Evolutionary conservation across 2,888 invertebrate species (phyloP).

Genomic region (Diogma glabrata): DNA sequence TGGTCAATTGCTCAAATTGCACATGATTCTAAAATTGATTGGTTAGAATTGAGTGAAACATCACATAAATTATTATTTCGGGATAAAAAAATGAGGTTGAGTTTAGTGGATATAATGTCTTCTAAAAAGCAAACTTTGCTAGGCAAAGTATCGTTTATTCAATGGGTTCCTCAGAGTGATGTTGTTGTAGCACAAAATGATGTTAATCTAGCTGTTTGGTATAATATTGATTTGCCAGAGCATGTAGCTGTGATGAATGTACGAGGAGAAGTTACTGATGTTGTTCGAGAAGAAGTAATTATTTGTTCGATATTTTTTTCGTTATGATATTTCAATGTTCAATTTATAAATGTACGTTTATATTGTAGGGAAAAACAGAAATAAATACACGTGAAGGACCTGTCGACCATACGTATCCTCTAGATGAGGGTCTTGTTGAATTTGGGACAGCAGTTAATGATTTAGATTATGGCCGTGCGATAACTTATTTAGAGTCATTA

Average conservation of each 20-base stretch:
- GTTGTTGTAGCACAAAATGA: conserved; percentile 94
- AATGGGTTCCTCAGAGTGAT: conserved; percentile 60
- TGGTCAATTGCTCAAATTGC: conserved; percentile 64
- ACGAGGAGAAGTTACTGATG: conserved; percentile 68
- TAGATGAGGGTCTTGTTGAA: conserved; percentile 82
- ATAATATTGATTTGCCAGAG: conserved; percentile 81
- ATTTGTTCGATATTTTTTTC: too few relatives aligned
- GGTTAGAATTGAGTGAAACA: conserved; percentile 94
- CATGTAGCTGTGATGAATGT: conserved; percentile 65
- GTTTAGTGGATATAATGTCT: conserved; percentile 46
- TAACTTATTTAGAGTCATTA: conserved; percentile 65
- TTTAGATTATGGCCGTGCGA: conserved; percentile 75
- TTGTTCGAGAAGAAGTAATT: conserved; percentile 56
- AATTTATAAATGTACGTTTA: too few relatives aligned
- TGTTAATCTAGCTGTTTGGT: conserved; percentile 87
- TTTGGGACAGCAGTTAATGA: conserved; percentile 89
- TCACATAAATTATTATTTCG: conserved; percentile 80
- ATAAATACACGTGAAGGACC: conserved; percentile 59
- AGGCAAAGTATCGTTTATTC: conserved; percentile 49
- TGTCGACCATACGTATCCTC: conserved; percentile 53
- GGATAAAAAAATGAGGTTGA: conserved; percentile 67
- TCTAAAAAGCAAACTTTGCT: conserved; percentile 55
- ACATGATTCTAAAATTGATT: conserved; percentile 91
- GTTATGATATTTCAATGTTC: too few relatives aligned
- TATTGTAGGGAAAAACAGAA: conserved; percentile 70